Evolutionary conservation across 2,888 invertebrate genomes (phyloP).

Genomic region (Drosophila picticornis): DNA sequence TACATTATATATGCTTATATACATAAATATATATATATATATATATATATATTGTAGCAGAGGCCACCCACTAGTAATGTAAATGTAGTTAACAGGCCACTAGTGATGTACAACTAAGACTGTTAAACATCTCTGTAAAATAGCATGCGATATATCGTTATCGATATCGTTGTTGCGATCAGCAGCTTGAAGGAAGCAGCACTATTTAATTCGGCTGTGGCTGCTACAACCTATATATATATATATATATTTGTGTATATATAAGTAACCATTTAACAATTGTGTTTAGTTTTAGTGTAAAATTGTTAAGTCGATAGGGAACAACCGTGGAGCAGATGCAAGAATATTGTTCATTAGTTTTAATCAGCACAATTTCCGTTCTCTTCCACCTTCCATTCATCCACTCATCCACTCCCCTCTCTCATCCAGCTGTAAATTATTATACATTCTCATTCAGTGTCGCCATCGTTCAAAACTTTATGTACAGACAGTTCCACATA

Average conservation of each 20-base stretch:
- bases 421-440: slow-evolving; percentile 38
- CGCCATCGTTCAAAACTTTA: slow-evolving; percentile 4
- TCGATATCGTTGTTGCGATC: neutral
- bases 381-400: neutral
- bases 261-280: slow-evolving; percentile 6
- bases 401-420: neutral
- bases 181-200: neutral
- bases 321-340: slow-evolving; percentile 8
- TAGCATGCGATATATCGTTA: neutral
- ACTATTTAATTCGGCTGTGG: neutral
- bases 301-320: slow-evolving; percentile 36
- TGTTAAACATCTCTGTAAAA: neutral
- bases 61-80: neutral
- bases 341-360: slow-evolving; percentile 23
- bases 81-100: neutral
- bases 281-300: slow-evolving; percentile 46
- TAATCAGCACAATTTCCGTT: slow-evolving; percentile 1
- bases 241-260: neutral
- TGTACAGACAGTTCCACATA: slow-evolving; percentile 1
- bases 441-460: slow-evolving; percentile 22
- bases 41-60: neutral
- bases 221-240: neutral
- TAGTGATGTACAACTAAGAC: neutral
- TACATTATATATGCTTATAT: neutral
- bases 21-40: neutral